These are phyloP conservation scores for Drosophila cracens DNA, from an alignment of 2,888 invertebrate genomes.

Conservation along the genomic window DNA sequence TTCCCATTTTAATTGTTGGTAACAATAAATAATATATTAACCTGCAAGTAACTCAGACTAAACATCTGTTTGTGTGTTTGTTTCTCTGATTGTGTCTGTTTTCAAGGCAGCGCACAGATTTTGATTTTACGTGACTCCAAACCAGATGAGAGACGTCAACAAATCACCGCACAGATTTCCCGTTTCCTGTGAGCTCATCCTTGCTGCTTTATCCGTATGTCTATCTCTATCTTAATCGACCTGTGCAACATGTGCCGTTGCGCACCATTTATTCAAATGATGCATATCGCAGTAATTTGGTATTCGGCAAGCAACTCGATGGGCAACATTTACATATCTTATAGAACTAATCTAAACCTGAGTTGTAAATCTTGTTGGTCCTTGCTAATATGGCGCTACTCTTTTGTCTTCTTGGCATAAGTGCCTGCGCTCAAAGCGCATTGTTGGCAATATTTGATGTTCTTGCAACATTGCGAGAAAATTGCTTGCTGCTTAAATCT, in stretches of 20 bases:
- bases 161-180: slow-evolving; percentile 57
- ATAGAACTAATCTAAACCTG: not conserved
- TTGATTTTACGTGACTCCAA: slow-evolving; percentile 48
- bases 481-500: not conserved
- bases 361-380: not conserved
- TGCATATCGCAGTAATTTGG: slow-evolving; percentile 38
- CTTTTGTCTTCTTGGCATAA: not conserved
- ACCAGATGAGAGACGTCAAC: slow-evolving; percentile 11
- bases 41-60: not conserved
- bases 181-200: slow-evolving; percentile 29
- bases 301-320: slow-evolving; percentile 18
- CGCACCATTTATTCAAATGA: slow-evolving; percentile 48
- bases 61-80: not conserved
- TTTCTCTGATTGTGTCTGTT: not conserved
- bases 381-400: not conserved
- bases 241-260: slow-evolving; percentile 9
- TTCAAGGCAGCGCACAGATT: slow-evolving; percentile 14
- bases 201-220: not conserved
- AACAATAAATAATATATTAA: too few species aligned
- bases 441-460: not conserved
- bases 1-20: slow-evolving; percentile 10
- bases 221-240: not conserved
- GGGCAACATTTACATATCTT: slow-evolving; percentile 22
- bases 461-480: not conserved
- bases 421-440: not conserved